phyloP scores from a whole-genome alignment of 2,888 invertebrate species.

The Cheilosia scutellata region DNA sequence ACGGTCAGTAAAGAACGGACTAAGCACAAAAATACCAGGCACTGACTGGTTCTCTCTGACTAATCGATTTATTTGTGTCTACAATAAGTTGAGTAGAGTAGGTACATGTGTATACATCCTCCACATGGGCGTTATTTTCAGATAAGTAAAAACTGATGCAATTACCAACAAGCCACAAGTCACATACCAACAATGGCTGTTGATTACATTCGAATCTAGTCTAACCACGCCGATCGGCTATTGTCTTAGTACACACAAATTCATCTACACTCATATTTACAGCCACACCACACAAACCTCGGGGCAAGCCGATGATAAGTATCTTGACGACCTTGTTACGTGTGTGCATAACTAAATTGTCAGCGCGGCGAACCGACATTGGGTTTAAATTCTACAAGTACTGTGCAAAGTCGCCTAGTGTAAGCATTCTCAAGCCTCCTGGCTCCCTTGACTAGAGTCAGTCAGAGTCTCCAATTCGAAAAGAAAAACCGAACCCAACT shows the following conservation, averaged over 20 bases:
- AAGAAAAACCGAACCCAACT: conserved; percentile 45
- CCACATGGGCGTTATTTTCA: conserved; percentile 28
- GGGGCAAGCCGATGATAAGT: conserved; percentile 43
- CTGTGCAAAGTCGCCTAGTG: background rate
- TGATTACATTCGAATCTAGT: conserved; percentile 36
- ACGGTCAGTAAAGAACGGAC: conserved; percentile 27
- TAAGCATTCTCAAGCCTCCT: background rate
- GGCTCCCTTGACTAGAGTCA: conserved; percentile 31
- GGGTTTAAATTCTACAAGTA: conserved; percentile 15
- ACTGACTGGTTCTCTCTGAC: conserved; percentile 1
- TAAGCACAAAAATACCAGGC: background rate
- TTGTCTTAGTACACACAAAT: conserved; percentile 20
- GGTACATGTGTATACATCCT: conserved; percentile 7
- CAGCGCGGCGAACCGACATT: conserved; percentile 34
- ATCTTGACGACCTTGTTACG: conserved; percentile 71
- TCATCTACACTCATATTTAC: background rate
- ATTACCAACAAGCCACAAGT: conserved; percentile 8
- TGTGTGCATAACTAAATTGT: conserved; percentile 43
- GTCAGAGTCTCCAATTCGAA: background rate
- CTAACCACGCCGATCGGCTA: conserved; percentile 32
- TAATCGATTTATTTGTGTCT: conserved; percentile 23
- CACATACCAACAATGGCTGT: conserved; percentile 8
- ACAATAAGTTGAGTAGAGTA: background rate
- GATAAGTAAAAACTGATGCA: background rate
- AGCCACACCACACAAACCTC: conserved; percentile 15